Percentiles rank a stretch among this genome's conserved stretches.
Evolutionary conservation across 1,140 invertebrate species (phyloP).

Genomic region (Bombus terrestris): DNA sequence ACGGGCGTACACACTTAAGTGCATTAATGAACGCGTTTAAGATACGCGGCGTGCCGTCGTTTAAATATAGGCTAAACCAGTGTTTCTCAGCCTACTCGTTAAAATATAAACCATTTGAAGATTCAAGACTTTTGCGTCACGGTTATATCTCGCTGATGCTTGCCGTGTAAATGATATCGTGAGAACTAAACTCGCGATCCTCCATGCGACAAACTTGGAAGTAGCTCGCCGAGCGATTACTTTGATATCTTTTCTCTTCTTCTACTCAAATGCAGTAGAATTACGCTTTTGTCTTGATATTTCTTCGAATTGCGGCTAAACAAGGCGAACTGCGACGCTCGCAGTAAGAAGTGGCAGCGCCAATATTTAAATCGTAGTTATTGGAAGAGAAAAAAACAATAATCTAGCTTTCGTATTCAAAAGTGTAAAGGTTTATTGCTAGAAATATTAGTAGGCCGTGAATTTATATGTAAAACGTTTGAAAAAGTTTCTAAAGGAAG

Average conservation of each 20-base stretch:
- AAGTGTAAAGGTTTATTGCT: no score
- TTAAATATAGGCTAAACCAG: constrained; percentile 57
- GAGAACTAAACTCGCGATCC: constrained; percentile 24
- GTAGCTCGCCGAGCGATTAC: neutral
- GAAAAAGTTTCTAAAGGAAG: no score
- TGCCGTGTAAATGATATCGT: constrained; percentile 31
- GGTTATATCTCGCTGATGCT: neutral
- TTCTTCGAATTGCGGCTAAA: neutral
- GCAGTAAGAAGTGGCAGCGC: neutral
- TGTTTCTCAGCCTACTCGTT: constrained; percentile 36
- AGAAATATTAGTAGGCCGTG: no score
- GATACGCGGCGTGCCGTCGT: constrained; percentile 51
- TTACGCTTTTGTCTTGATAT: neutral
- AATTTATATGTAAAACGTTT: no score
- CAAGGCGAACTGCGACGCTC: neutral
- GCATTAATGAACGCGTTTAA: constrained; percentile 55
- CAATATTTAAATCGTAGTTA: neutral
- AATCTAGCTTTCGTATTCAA: no score
- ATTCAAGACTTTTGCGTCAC: constrained; percentile 1
- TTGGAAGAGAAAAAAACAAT: no score
- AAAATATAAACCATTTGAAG: constrained; percentile 15
- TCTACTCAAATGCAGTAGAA: neutral
- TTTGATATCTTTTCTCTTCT: neutral
- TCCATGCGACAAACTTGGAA: neutral
- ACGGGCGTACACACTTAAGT: constrained; percentile 44